These are phyloP conservation scores for Melikaiella ostensackeni DNA, from an alignment of 2,888 invertebrate genomes.

Conservation along the genomic window DNA sequence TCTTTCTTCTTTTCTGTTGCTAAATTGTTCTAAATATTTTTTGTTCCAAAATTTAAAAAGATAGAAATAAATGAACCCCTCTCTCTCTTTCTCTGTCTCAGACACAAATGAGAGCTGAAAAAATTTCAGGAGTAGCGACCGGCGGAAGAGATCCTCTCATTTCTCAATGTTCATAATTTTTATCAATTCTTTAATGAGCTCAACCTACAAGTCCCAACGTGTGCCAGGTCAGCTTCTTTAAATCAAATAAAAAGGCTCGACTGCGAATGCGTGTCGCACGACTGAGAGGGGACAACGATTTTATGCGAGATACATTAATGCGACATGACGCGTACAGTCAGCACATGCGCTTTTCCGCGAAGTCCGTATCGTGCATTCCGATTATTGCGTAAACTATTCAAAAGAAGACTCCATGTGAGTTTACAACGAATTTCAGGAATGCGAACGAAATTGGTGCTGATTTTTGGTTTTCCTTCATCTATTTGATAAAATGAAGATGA, in stretches of 20 bases:
- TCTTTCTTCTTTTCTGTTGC: no score
- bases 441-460: no score
- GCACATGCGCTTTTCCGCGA: constrained; percentile 54
- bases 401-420: not conserved
- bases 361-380: not conserved
- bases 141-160: not conserved
- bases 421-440: not conserved
- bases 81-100: no score
- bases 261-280: constrained; percentile 70
- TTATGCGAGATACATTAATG: constrained; percentile 73
- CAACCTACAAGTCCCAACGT: constrained; percentile 41
- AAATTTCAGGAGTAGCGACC: no score
- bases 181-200: constrained; percentile 23
- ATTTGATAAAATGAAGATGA: no score
- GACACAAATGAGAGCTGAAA: no score
- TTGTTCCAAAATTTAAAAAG: no score
- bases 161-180: constrained; percentile 25
- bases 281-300: constrained; percentile 70
- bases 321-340: constrained; percentile 60
- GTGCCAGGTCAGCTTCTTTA: constrained; percentile 51
- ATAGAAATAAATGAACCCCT: no score
- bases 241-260: constrained; percentile 56
- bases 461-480: no score
- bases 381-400: not conserved
- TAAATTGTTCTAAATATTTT: no score